A percentile compares a stretch with the other conserved stretches of the same genome.
phyloP scores from a whole-genome alignment of 2,888 invertebrate species.

The Shargacucullia verbasci region DNA sequence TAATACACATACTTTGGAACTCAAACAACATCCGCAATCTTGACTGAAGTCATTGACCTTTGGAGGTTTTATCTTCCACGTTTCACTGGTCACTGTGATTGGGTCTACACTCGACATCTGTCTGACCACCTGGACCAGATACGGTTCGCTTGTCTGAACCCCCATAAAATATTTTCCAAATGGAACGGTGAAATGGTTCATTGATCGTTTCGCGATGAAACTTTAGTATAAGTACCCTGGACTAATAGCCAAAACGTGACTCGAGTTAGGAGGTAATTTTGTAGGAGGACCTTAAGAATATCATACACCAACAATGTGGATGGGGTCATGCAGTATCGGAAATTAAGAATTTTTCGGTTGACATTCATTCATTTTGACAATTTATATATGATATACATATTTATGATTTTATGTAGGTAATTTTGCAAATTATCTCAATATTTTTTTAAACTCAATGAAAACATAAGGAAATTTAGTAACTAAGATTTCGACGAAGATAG shows the following conservation, averaged over 20 bases:
- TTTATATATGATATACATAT: too few species aligned
- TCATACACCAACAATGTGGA: slow-evolving; percentile 82
- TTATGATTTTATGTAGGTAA: too few species aligned
- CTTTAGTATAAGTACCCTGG: slow-evolving; percentile 83
- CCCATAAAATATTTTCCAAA: slow-evolving; percentile 79
- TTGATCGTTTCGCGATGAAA: slow-evolving; percentile 85
- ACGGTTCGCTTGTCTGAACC: slow-evolving; percentile 56
- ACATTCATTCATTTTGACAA: too few species aligned
- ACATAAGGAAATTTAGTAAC: too few species aligned
- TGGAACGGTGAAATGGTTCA: slow-evolving; percentile 73
- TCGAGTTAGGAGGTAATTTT: slow-evolving; percentile 80
- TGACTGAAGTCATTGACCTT: slow-evolving; percentile 58
- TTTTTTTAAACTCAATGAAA: too few species aligned
- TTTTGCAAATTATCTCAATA: too few species aligned
- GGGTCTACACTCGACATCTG: slow-evolving; percentile 49
- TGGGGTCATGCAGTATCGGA: slow-evolving; percentile 58
- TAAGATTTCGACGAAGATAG: too few species aligned
- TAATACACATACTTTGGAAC: slow-evolving; percentile 39
- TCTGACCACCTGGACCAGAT: slow-evolving; percentile 51
- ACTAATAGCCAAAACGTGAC: slow-evolving; percentile 86
- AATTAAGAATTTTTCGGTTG: not conserved
- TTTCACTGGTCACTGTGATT: slow-evolving; percentile 68
- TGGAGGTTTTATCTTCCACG: slow-evolving; percentile 57
- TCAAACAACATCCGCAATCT: slow-evolving; percentile 51
- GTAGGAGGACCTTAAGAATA: slow-evolving; percentile 79